Conservation (phyloP, 23 tunicate genomes). For the Oikopleura albicans region DNA sequence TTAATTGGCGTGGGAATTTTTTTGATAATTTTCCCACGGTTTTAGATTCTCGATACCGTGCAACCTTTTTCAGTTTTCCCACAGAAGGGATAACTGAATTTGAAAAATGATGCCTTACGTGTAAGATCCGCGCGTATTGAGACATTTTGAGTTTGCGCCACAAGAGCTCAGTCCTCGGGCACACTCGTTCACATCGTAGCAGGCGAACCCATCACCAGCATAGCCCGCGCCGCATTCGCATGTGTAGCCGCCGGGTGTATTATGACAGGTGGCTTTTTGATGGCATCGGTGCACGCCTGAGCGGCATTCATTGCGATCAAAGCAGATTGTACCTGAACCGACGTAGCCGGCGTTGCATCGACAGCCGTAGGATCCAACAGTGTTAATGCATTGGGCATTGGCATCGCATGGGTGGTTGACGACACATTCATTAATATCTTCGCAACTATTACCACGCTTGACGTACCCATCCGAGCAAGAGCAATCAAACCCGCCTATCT, state of each 20-base stretch:
- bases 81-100: no score
- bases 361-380: neutral
- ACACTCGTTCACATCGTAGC: slow-evolving; percentile 5
- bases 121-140: no score
- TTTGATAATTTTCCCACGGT: no score
- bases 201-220: neutral
- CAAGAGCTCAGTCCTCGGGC: neutral
- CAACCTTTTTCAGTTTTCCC: no score
- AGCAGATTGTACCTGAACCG: neutral
- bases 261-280: neutral
- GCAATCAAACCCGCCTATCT: neutral
- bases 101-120: no score
- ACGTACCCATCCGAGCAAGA: neutral
- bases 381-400: neutral
- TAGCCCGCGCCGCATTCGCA: neutral
- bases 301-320: neutral
- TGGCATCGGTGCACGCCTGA: neutral
- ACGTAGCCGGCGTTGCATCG: neutral
- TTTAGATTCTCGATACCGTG: no score
- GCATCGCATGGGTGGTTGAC: neutral
- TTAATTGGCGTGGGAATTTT: no score
- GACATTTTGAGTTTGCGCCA: neutral
- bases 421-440: neutral
- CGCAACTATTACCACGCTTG: neutral
- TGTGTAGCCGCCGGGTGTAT: neutral